Evolutionary conservation across 1,140 invertebrate genomes (phyloP), one percentile per base, ranked within the genome.

Genomic region (Eumaeus atala): DNA sequence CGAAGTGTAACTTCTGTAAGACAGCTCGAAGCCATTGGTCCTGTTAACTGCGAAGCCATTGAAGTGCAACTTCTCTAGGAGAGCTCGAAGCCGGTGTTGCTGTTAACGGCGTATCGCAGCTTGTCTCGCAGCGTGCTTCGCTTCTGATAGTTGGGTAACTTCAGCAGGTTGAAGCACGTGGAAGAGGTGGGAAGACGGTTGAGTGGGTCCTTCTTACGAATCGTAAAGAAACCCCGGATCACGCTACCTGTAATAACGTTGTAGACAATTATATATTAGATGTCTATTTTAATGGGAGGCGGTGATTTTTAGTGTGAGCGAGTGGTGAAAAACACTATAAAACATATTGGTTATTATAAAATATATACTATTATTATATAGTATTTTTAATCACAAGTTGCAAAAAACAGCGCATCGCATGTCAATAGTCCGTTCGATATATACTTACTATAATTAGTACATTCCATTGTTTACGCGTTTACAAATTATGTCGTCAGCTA

Each of bases 81-180:
- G 0, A 99, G 90, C 89, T 99, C 98, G 88, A 99, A 99, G 9
- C 98, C 98, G 11, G 98, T 98, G 81, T 99, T 98, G 67, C 96
- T 97, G 48, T 94, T 95, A 11, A 99, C 97, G 0, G 98, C 98
- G 83, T 99, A 99, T 51, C 97, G 91, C 2, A 99, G 87, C 89
- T 99, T 99, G 62, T 99, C 98, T 18, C 96, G 89, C 9, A 99
- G 87, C 1, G 96, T 98, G 63, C 94, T 94, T 75, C 98, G 97
- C 81, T 97, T 98, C 76, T 98, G 96, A 83, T 99, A 99, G 87
- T 99, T 99, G 51, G 98, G 98, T 67, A 99, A 88, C 82, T 99
- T 99, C 10, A 99, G 90, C 21, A 99, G 90, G 89, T 99, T 99
- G 87, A 99, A 99, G 81, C 98, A 99, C 0, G 98, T 99, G 0